Conservation (phyloP, 2,888 invertebrate genomes). For the Cephus pulcher region DNA sequence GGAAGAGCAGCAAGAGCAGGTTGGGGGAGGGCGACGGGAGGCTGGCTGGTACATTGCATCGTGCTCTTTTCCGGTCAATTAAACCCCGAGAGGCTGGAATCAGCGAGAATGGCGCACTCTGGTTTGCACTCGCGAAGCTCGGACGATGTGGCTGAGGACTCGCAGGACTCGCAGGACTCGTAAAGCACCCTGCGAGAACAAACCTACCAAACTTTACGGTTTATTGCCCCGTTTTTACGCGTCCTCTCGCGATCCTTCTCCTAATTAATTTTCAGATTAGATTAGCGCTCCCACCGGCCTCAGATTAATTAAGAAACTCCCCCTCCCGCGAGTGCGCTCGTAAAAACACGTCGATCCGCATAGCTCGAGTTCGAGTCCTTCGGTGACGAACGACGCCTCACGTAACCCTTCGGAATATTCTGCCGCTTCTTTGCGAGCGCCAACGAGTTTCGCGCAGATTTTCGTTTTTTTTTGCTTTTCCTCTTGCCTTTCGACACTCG, state of each 20-base stretch:
- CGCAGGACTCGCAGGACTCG: background rate
- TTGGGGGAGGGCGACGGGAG: too few relatives aligned
- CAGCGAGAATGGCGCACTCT: conserved; percentile 9
- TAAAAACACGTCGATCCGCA: background rate
- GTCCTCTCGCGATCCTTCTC: background rate
- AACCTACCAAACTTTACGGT: background rate
- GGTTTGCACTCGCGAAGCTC: background rate
- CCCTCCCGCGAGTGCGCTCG: background rate
- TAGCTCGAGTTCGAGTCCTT: too few relatives aligned
- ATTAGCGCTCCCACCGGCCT: background rate
- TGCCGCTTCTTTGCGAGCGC: too few relatives aligned
- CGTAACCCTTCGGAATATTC: too few relatives aligned
- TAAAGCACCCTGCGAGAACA: background rate
- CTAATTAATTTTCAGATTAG: conserved; percentile 6
- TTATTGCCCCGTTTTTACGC: conserved; percentile 3
- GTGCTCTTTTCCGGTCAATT: conserved; percentile 37
- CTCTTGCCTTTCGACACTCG: too few relatives aligned
- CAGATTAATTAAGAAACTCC: background rate
- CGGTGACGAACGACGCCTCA: too few relatives aligned
- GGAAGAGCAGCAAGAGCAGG: too few relatives aligned
- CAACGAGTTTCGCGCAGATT: too few relatives aligned
- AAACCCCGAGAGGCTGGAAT: conserved; percentile 29
- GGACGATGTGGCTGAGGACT: background rate
- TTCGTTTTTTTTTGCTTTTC: too few relatives aligned
- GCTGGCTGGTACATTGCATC: background rate